phyloP scores from a whole-genome alignment of 2,113 vertebrate genomes.

The Brachirus orientalis region DNA sequence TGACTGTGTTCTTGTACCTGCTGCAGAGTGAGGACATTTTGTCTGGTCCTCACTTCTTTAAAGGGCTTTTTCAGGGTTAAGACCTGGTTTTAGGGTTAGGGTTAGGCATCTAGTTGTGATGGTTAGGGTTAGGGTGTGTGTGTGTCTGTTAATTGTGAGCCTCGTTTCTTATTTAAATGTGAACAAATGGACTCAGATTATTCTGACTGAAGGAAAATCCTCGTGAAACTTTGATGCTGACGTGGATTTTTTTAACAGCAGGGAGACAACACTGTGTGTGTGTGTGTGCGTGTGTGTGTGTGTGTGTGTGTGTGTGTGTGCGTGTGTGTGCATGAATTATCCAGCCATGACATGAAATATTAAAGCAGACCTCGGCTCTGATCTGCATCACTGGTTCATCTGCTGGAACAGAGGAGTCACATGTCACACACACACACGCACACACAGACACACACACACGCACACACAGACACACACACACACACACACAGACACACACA shows the following conservation, averaged over 20 bases:
- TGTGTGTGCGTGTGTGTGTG: not conserved
- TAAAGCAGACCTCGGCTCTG: constrained; percentile 53
- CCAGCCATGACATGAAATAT: constrained; percentile 62
- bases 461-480: not conserved
- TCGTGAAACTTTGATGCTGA: constrained; percentile 95
- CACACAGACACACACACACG: too few species aligned
- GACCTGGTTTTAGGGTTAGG: too few species aligned
- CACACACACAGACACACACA: not conserved
- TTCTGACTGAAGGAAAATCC: constrained; percentile 88
- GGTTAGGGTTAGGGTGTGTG: too few species aligned
- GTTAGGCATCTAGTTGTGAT: too few species aligned
- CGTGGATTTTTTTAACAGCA: constrained; percentile 93
- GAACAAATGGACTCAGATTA: constrained; percentile 98
- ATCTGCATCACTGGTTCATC: constrained; percentile 55
- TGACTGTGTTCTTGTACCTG: not conserved
- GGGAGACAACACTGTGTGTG: constrained; percentile 65
- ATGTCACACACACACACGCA: not conserved
- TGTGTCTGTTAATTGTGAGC: constrained; percentile 15
- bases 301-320: not conserved
- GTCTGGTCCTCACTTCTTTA: too few species aligned
- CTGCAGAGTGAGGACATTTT: too few species aligned
- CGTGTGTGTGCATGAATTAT: constrained; percentile 44
- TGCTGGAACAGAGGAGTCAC: constrained; percentile 16
- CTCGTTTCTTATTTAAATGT: constrained; percentile 64
- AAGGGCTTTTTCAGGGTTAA: too few species aligned